Conservation (phyloP, 2,113 vertebrate genomes). For the Chunga burmeisteri region DNA sequence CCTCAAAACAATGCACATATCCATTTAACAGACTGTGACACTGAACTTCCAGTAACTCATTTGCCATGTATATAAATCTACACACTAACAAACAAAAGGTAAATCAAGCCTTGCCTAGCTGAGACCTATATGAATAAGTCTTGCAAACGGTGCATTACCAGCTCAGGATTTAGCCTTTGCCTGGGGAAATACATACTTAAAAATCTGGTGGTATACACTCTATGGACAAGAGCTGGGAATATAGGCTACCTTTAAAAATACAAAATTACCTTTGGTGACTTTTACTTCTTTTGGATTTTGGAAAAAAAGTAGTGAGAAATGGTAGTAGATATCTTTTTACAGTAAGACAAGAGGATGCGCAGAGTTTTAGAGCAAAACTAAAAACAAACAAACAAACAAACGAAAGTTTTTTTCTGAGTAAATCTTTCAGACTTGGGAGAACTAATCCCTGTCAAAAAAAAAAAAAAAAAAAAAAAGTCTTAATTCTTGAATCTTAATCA, state of each 20-base stretch:
- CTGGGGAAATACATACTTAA: neutral
- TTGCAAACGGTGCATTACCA: neutral
- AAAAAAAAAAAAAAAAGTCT: neutral
- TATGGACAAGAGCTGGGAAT: neutral
- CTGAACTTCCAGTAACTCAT: neutral
- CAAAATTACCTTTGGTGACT: accelerated
- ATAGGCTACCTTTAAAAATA: neutral
- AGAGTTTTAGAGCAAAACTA: neutral
- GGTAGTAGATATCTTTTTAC: neutral
- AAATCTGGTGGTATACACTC: neutral
- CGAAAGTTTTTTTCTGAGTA: neutral
- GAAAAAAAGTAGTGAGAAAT: neutral
- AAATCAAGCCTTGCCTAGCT: neutral
- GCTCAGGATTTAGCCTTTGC: neutral
- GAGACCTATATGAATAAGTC: neutral
- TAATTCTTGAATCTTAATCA: neutral
- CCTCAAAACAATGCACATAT: neutral
- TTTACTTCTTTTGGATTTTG: neutral
- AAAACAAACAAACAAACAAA: neutral
- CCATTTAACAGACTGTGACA: neutral
- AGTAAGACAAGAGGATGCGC: neutral
- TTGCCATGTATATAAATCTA: neutral
- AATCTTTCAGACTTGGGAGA: neutral
- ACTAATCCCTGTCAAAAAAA: accelerated
- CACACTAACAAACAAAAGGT: neutral